Evolutionary conservation across 2,113 vertebrate genomes (phyloP).

Genomic region (Crotalus viridis): DNA sequence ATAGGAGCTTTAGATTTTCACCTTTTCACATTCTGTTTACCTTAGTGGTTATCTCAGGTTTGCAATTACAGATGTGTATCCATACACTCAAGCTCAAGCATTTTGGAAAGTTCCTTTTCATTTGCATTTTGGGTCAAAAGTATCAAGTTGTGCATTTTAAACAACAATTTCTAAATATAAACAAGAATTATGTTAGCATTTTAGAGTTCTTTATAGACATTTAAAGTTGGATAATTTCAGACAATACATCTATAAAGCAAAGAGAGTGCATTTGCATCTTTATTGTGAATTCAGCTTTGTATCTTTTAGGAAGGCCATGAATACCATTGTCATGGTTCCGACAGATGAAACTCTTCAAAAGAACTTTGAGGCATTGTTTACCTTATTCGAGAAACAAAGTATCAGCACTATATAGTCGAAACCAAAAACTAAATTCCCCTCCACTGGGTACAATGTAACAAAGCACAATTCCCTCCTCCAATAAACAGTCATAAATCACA

Average conservation of each 20-base stretch:
- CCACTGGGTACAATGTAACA: too few species aligned
- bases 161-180: neutral
- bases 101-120: neutral
- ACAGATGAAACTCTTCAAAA: too few species aligned
- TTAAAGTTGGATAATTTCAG: neutral
- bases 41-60: neutral
- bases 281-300: neutral
- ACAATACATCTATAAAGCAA: neutral
- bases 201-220: neutral
- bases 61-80: neutral
- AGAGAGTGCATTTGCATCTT: neutral
- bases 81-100: neutral
- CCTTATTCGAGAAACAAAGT: too few species aligned
- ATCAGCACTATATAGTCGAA: too few species aligned
- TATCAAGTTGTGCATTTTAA: neutral
- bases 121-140: neutral
- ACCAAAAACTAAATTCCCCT: too few species aligned
- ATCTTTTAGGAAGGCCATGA: neutral
- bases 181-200: neutral
- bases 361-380: too few species aligned
- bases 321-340: too few species aligned
- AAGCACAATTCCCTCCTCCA: too few species aligned
- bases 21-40: neutral
- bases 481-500: too few species aligned
- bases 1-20: conserved; percentile 8